Evolutionary conservation across 2,888 invertebrate species (phyloP).

Genomic region (Amphipoea lucens): DNA sequence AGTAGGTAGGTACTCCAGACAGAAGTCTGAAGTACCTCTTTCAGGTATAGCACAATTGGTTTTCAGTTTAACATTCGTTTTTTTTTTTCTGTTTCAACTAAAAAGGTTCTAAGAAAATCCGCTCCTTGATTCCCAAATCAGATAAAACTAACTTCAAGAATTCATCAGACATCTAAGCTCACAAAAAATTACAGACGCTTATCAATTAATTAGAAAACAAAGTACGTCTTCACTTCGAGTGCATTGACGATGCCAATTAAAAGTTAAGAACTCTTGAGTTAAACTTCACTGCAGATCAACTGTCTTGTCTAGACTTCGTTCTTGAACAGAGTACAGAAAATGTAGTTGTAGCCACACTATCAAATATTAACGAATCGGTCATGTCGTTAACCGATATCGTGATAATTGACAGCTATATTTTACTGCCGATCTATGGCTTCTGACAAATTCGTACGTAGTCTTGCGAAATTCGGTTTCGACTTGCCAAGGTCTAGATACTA

Average conservation of each 20-base stretch:
- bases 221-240: slow-evolving; percentile 37
- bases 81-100: neutral
- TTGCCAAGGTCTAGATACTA: slow-evolving; percentile 63
- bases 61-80: neutral
- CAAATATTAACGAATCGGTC: slow-evolving; percentile 63
- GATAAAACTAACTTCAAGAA: neutral
- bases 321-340: slow-evolving; percentile 29
- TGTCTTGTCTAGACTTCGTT: slow-evolving; percentile 40
- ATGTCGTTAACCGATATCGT: slow-evolving; percentile 56
- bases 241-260: slow-evolving; percentile 54
- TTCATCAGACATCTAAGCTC: slow-evolving; percentile 8
- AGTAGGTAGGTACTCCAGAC: neutral
- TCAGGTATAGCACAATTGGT: neutral
- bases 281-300: slow-evolving; percentile 22
- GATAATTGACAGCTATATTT: slow-evolving; percentile 70
- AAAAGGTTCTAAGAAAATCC: neutral
- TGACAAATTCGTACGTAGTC: slow-evolving; percentile 61
- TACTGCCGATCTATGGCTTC: slow-evolving; percentile 61
- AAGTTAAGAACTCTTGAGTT: slow-evolving; percentile 36
- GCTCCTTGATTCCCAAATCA: neutral
- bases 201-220: slow-evolving; percentile 45
- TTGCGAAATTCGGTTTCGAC: slow-evolving; percentile 63
- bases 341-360: slow-evolving; percentile 51
- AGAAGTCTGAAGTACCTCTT: neutral
- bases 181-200: slow-evolving; percentile 27